phyloP scores from a whole-genome alignment of 2,113 vertebrate genomes.

The Pogona vitticeps region DNA sequence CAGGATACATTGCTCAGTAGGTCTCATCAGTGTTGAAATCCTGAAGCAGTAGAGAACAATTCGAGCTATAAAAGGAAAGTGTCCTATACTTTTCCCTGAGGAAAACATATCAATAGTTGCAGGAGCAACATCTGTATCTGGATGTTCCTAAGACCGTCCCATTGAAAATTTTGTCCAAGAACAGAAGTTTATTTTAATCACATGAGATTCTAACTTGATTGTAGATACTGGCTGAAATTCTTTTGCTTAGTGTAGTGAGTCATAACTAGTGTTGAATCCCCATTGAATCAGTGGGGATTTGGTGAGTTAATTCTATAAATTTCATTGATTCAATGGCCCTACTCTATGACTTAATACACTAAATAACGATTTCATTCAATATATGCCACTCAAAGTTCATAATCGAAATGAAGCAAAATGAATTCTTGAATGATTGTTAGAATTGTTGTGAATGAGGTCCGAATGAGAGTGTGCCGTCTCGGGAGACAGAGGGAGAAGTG shows the following conservation, averaged over 20 bases:
- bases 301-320: too few species aligned
- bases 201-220: conserved; percentile 1
- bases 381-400: not conserved
- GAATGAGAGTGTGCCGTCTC: too few species aligned
- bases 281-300: too few species aligned
- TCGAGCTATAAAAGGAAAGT: too few species aligned
- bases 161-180: conserved; percentile 41
- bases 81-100: too few species aligned
- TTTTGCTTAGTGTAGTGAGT: too few species aligned
- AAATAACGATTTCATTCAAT: too few species aligned
- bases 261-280: too few species aligned
- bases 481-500: too few species aligned
- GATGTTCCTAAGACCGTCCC: conserved; percentile 29
- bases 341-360: too few species aligned
- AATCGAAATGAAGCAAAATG: conserved; percentile 26
- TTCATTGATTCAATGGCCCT: too few species aligned
- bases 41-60: not conserved
- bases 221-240: not conserved
- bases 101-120: too few species aligned
- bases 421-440: not conserved
- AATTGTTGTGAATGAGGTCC: not conserved
- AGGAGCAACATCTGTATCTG: conserved; percentile 20
- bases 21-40: not conserved
- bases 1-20: not conserved
- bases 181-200: conserved; percentile 34